Evolutionary conservation across 1,140 invertebrate species (phyloP).

Genomic region (Scaptomyza graminum): DNA sequence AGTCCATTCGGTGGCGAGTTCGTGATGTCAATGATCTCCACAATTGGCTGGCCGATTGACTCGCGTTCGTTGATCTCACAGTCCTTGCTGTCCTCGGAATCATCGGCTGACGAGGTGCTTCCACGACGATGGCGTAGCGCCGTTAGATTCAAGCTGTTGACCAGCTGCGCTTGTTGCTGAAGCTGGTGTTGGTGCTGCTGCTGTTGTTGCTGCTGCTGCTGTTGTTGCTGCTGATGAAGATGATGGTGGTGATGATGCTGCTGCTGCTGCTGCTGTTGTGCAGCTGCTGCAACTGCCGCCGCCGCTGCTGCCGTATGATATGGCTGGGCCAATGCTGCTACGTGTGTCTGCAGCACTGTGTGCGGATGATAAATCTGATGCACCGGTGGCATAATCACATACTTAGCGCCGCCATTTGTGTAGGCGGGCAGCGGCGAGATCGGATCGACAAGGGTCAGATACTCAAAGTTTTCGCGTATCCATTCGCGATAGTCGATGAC

Average conservation of each 20-base stretch:
- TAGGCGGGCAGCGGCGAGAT: constrained; percentile 66
- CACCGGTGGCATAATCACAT: constrained; percentile 66
- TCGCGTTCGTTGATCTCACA: constrained; percentile 62
- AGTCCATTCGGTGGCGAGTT: constrained; percentile 64
- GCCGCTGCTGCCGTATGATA: constrained; percentile 45
- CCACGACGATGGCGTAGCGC: constrained; percentile 69
- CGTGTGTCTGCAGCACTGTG: constrained; percentile 56
- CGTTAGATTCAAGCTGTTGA: constrained; percentile 40
- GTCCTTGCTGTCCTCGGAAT: constrained; percentile 83
- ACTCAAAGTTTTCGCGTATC: constrained; percentile 87
- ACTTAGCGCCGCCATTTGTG: constrained; percentile 63
- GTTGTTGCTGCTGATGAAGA: constrained; percentile 16
- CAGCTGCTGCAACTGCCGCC: constrained; percentile 22
- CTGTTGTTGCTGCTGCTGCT: constrained; percentile 37
- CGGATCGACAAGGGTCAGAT: constrained; percentile 64
- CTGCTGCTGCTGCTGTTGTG: constrained; percentile 35
- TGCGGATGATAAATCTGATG: constrained; percentile 69
- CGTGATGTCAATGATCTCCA: constrained; percentile 66
- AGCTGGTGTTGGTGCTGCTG: constrained; percentile 32
- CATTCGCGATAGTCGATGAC: constrained; percentile 95
- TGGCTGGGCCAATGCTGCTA: constrained; percentile 46
- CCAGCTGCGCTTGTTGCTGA: constrained; percentile 43
- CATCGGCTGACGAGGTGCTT: constrained; percentile 80
- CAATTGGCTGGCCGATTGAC: constrained; percentile 2
- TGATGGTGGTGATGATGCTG: constrained; percentile 36